Evolutionary conservation across 2,888 invertebrate species (phyloP).

Genomic region (Netelia virgata): DNA sequence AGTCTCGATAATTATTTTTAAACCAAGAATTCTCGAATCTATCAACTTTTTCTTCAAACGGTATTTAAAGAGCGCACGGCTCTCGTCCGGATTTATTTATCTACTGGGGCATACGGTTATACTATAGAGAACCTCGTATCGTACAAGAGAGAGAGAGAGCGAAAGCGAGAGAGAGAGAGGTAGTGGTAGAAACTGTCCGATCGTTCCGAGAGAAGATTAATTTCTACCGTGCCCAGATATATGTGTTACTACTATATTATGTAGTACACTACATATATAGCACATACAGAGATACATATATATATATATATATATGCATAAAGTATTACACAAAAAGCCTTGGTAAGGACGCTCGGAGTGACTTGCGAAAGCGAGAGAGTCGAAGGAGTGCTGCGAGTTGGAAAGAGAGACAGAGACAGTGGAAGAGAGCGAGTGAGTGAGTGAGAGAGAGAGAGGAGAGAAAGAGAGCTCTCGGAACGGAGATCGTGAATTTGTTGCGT

Average conservation of each 20-base stretch:
- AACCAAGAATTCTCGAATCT: too few species aligned
- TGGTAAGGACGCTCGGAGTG: slow-evolving; percentile 67
- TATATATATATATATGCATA: slow-evolving; percentile 14
- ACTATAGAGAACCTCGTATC: not conserved
- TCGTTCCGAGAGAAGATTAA: slow-evolving; percentile 65
- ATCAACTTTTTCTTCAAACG: not conserved
- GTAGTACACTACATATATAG: slow-evolving; percentile 18
- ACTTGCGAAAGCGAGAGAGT: slow-evolving; percentile 57
- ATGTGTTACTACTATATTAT: slow-evolving; percentile 6
- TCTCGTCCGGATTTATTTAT: slow-evolving; percentile 46
- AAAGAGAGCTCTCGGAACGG: slow-evolving; percentile 37
- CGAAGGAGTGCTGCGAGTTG: slow-evolving; percentile 40
- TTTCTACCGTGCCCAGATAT: slow-evolving; percentile 51
- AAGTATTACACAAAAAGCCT: slow-evolving; percentile 61
- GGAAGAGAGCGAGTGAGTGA: slow-evolving; percentile 27
- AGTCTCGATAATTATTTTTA: too few species aligned
- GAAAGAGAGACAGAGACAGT: slow-evolving; percentile 46
- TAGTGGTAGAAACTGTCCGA: slow-evolving; percentile 55
- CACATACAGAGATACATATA: not conserved
- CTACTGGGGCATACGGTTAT: slow-evolving; percentile 34
- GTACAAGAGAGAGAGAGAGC: not conserved
- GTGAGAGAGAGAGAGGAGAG: too few species aligned
- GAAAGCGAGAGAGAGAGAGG: slow-evolving; percentile 11
- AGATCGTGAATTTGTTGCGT: slow-evolving; percentile 66
- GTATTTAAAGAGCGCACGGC: not conserved